A percentile compares a stretch with the other conserved stretches of the same genome.
phyloP scores from a whole-genome alignment of 2,888 invertebrate species.

The Thecocarcelia acutangulata region DNA sequence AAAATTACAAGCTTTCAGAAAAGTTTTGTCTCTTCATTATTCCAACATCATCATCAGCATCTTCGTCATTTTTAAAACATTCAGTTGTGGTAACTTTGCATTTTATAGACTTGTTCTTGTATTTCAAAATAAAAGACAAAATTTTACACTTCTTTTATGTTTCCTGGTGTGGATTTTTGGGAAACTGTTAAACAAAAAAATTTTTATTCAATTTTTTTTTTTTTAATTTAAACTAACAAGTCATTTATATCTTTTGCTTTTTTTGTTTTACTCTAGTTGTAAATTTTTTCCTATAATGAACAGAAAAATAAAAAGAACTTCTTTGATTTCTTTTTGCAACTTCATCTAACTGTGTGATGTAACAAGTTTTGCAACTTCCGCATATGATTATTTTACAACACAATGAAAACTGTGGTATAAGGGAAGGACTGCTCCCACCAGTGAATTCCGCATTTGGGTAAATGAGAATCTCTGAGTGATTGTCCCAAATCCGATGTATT shows the following conservation, averaged over 20 bases:
- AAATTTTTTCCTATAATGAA: constrained; percentile 37
- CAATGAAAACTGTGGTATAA: neutral
- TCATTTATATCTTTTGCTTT: constrained; percentile 21
- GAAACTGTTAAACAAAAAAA: constrained; percentile 36
- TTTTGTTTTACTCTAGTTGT: constrained; percentile 5
- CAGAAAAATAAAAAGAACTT: constrained; percentile 24
- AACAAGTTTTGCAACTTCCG: constrained; percentile 52
- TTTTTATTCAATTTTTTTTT: neutral
- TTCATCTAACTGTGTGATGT: constrained; percentile 28
- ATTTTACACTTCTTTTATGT: constrained; percentile 57
- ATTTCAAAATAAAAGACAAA: constrained; percentile 44
- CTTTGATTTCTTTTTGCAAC: constrained; percentile 31
- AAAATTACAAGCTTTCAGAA: constrained; percentile 79
- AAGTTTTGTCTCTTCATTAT: constrained; percentile 80
- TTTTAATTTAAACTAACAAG: constrained; percentile 56
- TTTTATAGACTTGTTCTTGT: constrained; percentile 56
- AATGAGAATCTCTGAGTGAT: neutral
- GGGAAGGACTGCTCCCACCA: constrained; percentile 28
- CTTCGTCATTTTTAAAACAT: constrained; percentile 39
- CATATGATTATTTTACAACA: constrained; percentile 51
- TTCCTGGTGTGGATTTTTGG: constrained; percentile 46
- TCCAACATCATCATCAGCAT: constrained; percentile 64
- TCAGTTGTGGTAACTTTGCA: constrained; percentile 68
- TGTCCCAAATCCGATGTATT: too few species aligned
- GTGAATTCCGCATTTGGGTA: too few species aligned